Evolutionary conservation across 2,888 invertebrate genomes (phyloP).

Genomic region (Pachymerium ferrugineum): DNA sequence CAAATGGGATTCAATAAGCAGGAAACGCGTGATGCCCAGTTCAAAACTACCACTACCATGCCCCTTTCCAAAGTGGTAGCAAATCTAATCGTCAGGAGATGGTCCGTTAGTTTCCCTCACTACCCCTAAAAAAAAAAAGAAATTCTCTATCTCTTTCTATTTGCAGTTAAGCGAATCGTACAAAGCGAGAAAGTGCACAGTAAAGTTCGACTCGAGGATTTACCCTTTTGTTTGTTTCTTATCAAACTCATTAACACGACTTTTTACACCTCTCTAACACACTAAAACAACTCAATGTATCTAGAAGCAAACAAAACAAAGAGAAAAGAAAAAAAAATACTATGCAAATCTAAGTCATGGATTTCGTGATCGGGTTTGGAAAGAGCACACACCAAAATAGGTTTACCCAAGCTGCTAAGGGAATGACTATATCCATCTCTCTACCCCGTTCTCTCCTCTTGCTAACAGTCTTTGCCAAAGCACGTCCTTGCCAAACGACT

Average conservation of each 20-base stretch:
- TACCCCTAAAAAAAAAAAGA: not conserved
- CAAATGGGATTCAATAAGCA: conserved; percentile 13
- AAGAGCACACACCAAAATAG: not conserved
- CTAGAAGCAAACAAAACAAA: no score
- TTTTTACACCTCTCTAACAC: no score
- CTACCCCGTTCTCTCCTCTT: not conserved
- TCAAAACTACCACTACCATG: not conserved
- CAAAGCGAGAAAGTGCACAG: not conserved
- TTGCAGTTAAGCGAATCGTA: not conserved
- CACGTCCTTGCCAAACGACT: not conserved
- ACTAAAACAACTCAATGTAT: no score
- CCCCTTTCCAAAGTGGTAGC: not conserved
- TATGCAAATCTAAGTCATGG: not conserved
- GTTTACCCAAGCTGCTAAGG: not conserved
- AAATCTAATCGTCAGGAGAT: no score
- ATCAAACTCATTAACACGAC: not conserved
- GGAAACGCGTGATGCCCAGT: not conserved
- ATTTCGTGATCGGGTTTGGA: not conserved
- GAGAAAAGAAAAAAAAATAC: not conserved
- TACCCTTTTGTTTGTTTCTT: not conserved
- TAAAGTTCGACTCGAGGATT: not conserved
- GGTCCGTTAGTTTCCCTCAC: not conserved
- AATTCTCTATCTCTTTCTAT: not conserved
- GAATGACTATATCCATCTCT: not conserved
- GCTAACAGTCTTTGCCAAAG: not conserved